Base-by-base conservation (phyloP, 2,113 vertebrate species). In the Lagopus muta region DNA sequence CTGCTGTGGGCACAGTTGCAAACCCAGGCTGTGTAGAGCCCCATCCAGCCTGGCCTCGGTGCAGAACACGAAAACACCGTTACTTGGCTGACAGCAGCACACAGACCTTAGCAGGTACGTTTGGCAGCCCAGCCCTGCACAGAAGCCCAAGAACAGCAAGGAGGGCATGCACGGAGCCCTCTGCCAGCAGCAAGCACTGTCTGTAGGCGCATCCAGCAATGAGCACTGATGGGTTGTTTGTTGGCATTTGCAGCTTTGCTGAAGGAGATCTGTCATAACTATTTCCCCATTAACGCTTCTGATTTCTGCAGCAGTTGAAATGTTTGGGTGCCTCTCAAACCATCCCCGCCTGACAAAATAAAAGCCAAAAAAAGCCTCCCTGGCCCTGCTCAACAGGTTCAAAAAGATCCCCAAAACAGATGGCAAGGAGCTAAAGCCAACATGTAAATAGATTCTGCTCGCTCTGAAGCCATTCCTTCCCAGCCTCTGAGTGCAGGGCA, bases 361-460 rank as follows among this genome's bases (percentile, higher is more conserved):
- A n/a, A 21, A 88, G 75, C 62, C 50, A 43, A 82, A 62, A 47
- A 75, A 69, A 5, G 19, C 54, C 74, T 62, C 84, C 36, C 47
- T 2, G 43, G n/a, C 4, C 48, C 62, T 61, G n/a, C 6, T n/a
- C 38, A 75, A 7, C 8, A 0, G 38, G 45, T 40, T 38, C 74
- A 27, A 30, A 25, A 76, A 48, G 36, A 11, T 45, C 4, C 0
- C 4, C 8, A 1, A 11, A 80, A 72, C 48, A 43, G 57, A 43
- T 5, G n/a, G 60, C n/a, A 36, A 61, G 11, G 65, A 57, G 62
- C 3, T 42, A 58, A 32, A 87, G 79, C 24, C 3, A 24, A 34
- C n/a, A 30, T 2, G 8, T 2, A n/a, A 73, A 66, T 0, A 10
- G 48, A 22, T 66, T 30, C 40, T 0, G 1, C 11, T 62, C 3